phyloP scores from a whole-genome alignment of 2,113 vertebrate genomes.

The Burhinus bistriatus region DNA sequence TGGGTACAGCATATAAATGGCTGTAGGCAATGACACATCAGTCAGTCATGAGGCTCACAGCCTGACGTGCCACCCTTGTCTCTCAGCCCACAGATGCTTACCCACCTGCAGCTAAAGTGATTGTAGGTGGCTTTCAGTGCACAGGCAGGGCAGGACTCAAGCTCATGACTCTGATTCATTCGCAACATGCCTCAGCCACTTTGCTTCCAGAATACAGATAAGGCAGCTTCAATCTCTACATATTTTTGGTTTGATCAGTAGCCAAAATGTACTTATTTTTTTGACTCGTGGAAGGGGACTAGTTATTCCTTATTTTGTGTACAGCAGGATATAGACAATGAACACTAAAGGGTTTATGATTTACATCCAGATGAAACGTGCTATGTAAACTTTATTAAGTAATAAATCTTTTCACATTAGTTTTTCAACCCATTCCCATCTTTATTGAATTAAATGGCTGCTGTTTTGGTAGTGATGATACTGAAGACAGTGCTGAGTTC shows the following conservation, averaged over 20 bases:
- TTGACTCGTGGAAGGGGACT: not conserved
- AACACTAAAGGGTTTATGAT: conserved; percentile 2
- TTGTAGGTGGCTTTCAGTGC: not conserved
- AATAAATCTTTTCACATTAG: not conserved
- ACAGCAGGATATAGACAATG: not conserved
- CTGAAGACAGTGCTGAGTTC: not conserved
- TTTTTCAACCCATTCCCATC: not conserved
- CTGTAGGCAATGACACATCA: not conserved
- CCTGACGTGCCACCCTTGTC: not conserved
- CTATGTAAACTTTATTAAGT: conserved; percentile 31
- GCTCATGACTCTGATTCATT: not conserved
- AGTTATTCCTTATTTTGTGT: not conserved
- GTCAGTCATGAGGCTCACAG: not conserved
- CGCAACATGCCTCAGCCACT: not conserved
- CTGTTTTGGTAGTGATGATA: not conserved
- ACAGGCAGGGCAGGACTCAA: not conserved
- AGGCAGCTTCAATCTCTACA: not conserved
- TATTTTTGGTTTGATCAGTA: not conserved
- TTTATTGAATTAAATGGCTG: conserved; percentile 23
- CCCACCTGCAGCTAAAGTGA: not conserved
- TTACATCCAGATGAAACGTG: not conserved
- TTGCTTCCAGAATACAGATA: not conserved
- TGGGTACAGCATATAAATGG: not conserved
- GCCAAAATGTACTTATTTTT: not conserved
- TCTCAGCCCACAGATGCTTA: not conserved